phyloP scores from a whole-genome alignment of 2,888 invertebrate genomes.

The Andrena fulva region DNA sequence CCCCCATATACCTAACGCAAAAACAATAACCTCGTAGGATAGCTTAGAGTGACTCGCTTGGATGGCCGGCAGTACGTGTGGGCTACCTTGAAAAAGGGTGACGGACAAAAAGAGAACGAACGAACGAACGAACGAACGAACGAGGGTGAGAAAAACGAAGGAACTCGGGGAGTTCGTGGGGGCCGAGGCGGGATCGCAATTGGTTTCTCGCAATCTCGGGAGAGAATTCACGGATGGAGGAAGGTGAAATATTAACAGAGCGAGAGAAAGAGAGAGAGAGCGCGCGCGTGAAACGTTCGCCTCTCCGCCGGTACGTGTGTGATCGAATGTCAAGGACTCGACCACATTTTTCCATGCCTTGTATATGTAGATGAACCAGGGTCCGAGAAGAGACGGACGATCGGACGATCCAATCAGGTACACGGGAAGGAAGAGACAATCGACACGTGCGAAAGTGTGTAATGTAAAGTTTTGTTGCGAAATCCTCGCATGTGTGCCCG shows the following conservation, averaged over 20 bases:
- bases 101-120: conserved; percentile 34
- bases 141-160: conserved; percentile 26
- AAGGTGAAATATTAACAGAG: conserved; percentile 30
- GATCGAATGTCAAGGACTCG: conserved; percentile 12
- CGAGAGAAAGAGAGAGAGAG: conserved; percentile 24
- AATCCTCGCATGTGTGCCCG: too few species aligned
- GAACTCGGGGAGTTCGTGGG: conserved; percentile 46
- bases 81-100: conserved; percentile 66
- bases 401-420: not conserved
- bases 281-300: not conserved
- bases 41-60: conserved; percentile 78
- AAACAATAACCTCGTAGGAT: conserved; percentile 79
- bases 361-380: not conserved
- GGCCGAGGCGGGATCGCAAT: conserved; percentile 47
- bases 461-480: not conserved
- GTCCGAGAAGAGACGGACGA: conserved; percentile 9
- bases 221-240: conserved; percentile 37
- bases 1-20: conserved; percentile 54
- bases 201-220: conserved; percentile 54
- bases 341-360: conserved; percentile 16
- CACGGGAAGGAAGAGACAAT: not conserved
- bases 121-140: conserved; percentile 1
- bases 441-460: not conserved
- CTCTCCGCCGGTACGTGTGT: not conserved
- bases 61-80: conserved; percentile 77